Evolutionary conservation across 37 sponge, comb jelly and placozoan species (phyloP).

Genomic region (Aplysina aerophoba): DNA sequence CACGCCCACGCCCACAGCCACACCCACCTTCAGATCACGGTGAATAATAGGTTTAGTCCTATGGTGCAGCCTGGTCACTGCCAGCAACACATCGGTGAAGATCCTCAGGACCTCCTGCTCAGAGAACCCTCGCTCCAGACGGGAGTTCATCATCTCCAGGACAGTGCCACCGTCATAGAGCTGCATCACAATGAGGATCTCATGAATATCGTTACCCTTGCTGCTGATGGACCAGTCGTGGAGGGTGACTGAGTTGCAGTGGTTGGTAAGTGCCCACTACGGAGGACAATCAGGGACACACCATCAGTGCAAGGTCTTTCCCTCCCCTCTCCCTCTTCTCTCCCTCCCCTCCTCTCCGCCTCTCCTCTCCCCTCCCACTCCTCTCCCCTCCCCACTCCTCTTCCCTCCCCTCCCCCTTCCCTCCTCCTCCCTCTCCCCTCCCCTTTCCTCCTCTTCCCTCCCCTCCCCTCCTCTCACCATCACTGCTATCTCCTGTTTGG

Average conservation of each 20-base stretch:
- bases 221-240: slow-evolving; percentile 50
- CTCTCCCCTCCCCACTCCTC: no score
- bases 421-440: no score
- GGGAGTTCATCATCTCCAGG: slow-evolving; percentile 61
- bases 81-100: slow-evolving; percentile 68
- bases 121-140: slow-evolving; percentile 30
- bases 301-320: background rate
- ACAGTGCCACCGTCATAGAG: slow-evolving; percentile 58
- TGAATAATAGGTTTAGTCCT: slow-evolving; percentile 81
- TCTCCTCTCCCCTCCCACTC: no score
- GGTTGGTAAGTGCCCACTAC: slow-evolving; percentile 59
- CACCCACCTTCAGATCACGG: slow-evolving; percentile 83
- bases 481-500: slow-evolving; percentile 84
- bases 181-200: slow-evolving; percentile 82
- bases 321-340: background rate
- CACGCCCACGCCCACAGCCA: no score
- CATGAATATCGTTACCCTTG: slow-evolving; percentile 64
- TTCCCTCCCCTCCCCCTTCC: no score
- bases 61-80: slow-evolving; percentile 80
- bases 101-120: slow-evolving; percentile 70
- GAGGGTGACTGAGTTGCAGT: slow-evolving; percentile 62
- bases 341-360: no score
- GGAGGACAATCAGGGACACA: slow-evolving; percentile 1
- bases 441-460: no score
- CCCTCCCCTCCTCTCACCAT: slow-evolving; percentile 59